Percentiles rank a stretch among this genome's conserved stretches.
Evolutionary conservation across 2,113 vertebrate species (phyloP).

Genomic region (Podilymbus podiceps): DNA sequence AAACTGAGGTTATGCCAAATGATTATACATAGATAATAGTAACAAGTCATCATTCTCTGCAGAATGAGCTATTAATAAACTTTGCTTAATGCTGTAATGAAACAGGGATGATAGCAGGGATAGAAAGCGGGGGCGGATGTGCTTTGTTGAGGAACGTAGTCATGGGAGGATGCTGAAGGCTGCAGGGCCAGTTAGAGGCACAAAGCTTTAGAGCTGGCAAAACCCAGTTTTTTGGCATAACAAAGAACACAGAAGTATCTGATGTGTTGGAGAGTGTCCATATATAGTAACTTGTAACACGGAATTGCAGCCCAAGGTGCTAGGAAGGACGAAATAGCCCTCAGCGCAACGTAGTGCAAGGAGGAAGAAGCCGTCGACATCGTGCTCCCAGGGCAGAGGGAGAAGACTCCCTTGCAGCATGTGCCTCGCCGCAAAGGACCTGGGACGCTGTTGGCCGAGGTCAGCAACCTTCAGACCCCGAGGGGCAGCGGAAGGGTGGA

Average conservation of each 20-base stretch:
- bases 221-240: neutral
- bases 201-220: neutral
- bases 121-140: neutral
- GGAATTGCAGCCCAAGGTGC: neutral
- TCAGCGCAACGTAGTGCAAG: neutral
- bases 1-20: neutral
- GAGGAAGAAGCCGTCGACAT: neutral
- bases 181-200: neutral
- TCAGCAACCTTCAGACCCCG: neutral
- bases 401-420: neutral
- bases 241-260: neutral
- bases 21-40: neutral
- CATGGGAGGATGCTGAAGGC: neutral
- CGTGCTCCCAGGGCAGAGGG: neutral
- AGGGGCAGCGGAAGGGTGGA: neutral
- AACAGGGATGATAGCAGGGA: neutral
- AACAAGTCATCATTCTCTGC: neutral
- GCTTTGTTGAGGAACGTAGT: neutral
- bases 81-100: neutral
- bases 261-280: neutral
- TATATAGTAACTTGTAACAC: neutral
- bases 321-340: neutral
- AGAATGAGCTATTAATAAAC: constrained; percentile 7
- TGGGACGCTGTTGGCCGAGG: neutral
- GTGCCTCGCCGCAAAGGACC: neutral